These are phyloP conservation scores for Anagyrus pseudococci DNA, from an alignment of 2,888 invertebrate genomes.

Conservation along the genomic window DNA sequence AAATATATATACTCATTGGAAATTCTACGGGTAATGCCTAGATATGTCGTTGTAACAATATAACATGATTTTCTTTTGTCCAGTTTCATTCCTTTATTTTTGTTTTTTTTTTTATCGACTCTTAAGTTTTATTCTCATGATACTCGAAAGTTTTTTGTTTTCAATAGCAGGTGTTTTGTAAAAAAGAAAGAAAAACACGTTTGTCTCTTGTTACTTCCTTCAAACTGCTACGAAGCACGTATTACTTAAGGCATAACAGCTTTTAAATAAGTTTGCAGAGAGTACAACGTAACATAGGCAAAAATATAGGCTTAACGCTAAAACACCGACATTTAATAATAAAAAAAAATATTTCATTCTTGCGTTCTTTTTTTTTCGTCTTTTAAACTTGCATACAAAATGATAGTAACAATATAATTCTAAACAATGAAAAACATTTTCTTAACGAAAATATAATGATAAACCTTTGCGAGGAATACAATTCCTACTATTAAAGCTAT, in stretches of 20 bases:
- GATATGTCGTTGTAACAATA: slow-evolving; percentile 37
- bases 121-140: no score
- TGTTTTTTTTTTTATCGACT: slow-evolving; percentile 3
- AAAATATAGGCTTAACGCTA: slow-evolving; percentile 27
- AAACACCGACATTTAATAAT: slow-evolving; percentile 18
- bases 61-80: slow-evolving; percentile 17
- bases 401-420: slow-evolving; percentile 24
- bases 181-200: slow-evolving; percentile 38
- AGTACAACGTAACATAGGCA: slow-evolving; percentile 27
- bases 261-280: slow-evolving; percentile 29
- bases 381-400: slow-evolving; percentile 18
- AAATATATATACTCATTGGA: no score
- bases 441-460: slow-evolving; percentile 31
- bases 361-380: slow-evolving; percentile 9
- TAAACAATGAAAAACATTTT: slow-evolving; percentile 24
- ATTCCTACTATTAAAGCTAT: slow-evolving; percentile 34
- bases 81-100: slow-evolving; percentile 11
- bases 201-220: slow-evolving; percentile 28
- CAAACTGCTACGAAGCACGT: slow-evolving; percentile 12
- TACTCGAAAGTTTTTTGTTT: slow-evolving; percentile 13
- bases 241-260: slow-evolving; percentile 32
- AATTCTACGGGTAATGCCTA: slow-evolving; percentile 26
- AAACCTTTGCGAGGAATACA: slow-evolving; percentile 31
- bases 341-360: slow-evolving; percentile 20
- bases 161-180: slow-evolving; percentile 8